Base-by-base conservation (phyloP, 1,140 invertebrate genomes). In the Penaeus vannamei region DNA sequence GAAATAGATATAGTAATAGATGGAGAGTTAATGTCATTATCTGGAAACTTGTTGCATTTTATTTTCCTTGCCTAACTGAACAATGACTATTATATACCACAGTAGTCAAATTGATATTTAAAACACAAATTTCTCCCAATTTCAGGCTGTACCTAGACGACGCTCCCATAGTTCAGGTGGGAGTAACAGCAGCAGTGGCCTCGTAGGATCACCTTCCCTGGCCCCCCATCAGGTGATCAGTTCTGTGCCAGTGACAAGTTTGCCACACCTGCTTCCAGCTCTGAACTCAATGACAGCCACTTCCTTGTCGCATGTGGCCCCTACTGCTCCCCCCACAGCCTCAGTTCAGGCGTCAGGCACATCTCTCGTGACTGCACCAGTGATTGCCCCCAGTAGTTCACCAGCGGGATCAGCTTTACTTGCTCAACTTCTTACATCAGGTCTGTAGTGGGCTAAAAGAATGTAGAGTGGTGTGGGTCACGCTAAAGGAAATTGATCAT, bases 401-500 rank as follows among this genome's bases (percentile, higher is more conserved):
- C 46, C 80, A 46, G 64, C 80, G 59, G 61, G 59, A 36, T 82
- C 88, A 26, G 84, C 88, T n/a, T 60, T 90, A 17, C 77, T 90
- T 36, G 88, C 88, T 85, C 88, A 90, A 32, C 88, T 90, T n/a
- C 88, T 90, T 60, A 85, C 62, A 20, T 66, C 88, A 90, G 88
- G 88, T 90, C 17, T 46, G 87, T 42, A 20, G 46, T 42, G 10
- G 29, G 22, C 60, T n/a, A 64, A 2, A 0, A 23, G n/a, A 60
- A 19, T 36, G 17, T 84, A 61, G 29, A 62, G 29, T 2, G 19
- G 12, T 72, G 46, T 46, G 64, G 29, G 46, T 53, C 10, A 53
- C 46, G 1, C 53, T 53, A 14, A 53, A 10, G 53, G 53, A 53
- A 53, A 53, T 53, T 10, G 53, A 53, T 10, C 17, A 12, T 46